Conservation (phyloP, 92 coral and sea anemone genomes). For the Epizoanthus ramosus region DNA sequence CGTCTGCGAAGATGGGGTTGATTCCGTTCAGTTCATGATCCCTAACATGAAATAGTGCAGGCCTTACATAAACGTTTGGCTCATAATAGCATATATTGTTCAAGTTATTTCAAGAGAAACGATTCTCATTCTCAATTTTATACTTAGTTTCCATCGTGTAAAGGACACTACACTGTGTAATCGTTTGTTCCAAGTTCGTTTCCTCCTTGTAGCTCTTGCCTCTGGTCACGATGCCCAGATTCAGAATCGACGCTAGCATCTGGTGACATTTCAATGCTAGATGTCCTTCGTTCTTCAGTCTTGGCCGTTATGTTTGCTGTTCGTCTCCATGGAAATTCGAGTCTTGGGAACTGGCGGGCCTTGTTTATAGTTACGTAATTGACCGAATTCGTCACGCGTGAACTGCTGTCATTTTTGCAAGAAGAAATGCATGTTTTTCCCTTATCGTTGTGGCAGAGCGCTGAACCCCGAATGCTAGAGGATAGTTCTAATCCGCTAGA, state of each 20-base stretch:
- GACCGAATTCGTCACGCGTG: not conserved
- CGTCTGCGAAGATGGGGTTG: too few species aligned
- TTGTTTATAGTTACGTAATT: not conserved
- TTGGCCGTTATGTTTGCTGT: conserved; percentile 13
- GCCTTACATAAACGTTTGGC: too few species aligned
- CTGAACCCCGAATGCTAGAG: conserved; percentile 17
- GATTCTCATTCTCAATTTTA: too few species aligned
- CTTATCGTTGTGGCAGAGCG: not conserved
- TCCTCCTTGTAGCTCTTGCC: not conserved
- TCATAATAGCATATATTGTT: too few species aligned
- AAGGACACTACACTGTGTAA: not conserved
- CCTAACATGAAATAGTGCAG: too few species aligned
- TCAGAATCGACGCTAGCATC: not conserved
- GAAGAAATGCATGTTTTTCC: not conserved
- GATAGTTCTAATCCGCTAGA: conserved; percentile 20
- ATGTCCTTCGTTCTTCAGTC: not conserved
- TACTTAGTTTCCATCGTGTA: too few species aligned
- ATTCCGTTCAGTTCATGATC: too few species aligned
- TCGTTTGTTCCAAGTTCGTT: not conserved
- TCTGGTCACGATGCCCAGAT: not conserved
- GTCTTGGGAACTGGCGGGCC: not conserved
- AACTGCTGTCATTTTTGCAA: not conserved
- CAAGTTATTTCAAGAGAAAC: too few species aligned
- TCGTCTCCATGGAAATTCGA: conserved; percentile 25
- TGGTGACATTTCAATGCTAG: not conserved